Base-by-base conservation (phyloP, 2,888 invertebrate species). In the Spatulosminthurus flaviceps region DNA sequence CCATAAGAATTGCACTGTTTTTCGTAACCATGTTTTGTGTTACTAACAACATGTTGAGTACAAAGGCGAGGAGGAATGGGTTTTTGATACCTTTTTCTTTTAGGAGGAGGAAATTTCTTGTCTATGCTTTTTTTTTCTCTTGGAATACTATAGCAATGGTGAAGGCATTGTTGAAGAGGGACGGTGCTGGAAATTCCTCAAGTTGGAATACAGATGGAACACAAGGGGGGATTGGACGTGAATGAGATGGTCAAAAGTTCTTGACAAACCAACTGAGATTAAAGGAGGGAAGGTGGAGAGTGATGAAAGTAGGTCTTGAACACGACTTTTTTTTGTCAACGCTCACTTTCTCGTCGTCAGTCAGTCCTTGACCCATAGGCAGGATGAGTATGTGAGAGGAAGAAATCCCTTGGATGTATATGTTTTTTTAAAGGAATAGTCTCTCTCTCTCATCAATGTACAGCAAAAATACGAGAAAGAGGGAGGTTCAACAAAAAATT, bases 361-460 rank as follows among this genome's bases (percentile, higher is more conserved):
- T 51, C 51, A 51, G 51, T 51, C 51, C 51, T 51, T 51, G 51
- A 51, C 51, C 51, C 51, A 41, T 41, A 51, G 51, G 51, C 51
- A 51, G 51, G 51, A 51, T 5, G n/a, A 41, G 41, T n/a, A 41
- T 51, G 16, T 11, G 51, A 16, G 9, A 51, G 51, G n/a, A 51
- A 51, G 16, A n/a, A n/a, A 51, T 51, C 51, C 51, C 5, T 51
- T 51, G 51, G 2, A 51, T 9, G 51, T 51, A n/a, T 51, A 9
- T n/a, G n/a, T 51, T 16, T 2, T 13, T 51, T 34, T 34, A 9
- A 9, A 34, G 34, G n/a, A 19, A 51, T 11, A 51, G 51, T 19
- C 51, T 51, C 16, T 51, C 51, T 19, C 51, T 51, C 16, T 51
- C 51, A 4, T 51, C 51, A 51, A 51, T 51, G 51, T 51, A 16